phyloP scores from a whole-genome alignment of 2,113 vertebrate species.

The Polypterus senegalus region DNA sequence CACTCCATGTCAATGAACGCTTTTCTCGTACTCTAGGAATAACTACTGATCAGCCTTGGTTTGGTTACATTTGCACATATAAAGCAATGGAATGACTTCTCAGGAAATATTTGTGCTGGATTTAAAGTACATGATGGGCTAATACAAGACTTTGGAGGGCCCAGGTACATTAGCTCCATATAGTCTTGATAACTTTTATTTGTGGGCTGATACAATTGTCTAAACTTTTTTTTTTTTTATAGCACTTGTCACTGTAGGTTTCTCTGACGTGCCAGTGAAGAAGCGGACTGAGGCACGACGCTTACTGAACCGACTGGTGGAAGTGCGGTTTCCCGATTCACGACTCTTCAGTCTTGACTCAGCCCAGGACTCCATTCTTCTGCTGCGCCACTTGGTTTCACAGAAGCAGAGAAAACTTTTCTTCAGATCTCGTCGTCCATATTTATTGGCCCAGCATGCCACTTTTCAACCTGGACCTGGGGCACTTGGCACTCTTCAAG shows the following conservation, averaged over 20 bases:
- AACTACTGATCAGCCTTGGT: no score
- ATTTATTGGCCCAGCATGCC: constrained; percentile 61
- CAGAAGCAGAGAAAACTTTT: constrained; percentile 75
- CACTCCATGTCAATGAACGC: no score
- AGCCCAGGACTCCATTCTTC: constrained; percentile 61
- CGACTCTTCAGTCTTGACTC: constrained; percentile 68
- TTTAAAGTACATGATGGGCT: no score
- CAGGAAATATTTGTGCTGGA: no score
- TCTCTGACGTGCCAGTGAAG: constrained; percentile 60
- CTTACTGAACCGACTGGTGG: constrained; percentile 59
- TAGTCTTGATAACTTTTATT: background rate
- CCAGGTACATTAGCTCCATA: no score
- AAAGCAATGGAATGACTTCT: no score
- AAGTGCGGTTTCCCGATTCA: constrained; percentile 71
- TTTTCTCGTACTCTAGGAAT: no score
- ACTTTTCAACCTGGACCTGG: constrained; percentile 50
- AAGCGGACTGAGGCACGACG: constrained; percentile 67
- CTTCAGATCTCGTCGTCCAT: constrained; percentile 68
- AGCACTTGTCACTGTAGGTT: constrained; percentile 74
- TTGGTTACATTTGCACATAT: no score
- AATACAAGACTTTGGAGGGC: no score
- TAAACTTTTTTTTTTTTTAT: background rate
- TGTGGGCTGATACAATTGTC: background rate
- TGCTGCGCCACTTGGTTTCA: constrained; percentile 69
- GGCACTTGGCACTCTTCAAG: constrained; percentile 65